Conservation (phyloP, 2,888 invertebrate species). For the Rhodophaea formosa region DNA sequence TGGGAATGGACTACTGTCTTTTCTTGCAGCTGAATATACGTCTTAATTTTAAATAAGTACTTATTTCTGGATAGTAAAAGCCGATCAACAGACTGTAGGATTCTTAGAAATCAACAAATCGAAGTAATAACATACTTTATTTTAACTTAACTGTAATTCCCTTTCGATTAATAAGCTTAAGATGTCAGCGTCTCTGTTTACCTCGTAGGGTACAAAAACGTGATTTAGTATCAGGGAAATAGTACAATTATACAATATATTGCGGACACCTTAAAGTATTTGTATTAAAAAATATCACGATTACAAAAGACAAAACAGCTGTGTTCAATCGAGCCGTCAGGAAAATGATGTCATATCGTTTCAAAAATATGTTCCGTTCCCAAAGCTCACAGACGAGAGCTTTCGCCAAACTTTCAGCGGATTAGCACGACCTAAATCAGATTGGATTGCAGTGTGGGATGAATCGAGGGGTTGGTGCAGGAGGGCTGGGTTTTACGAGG, state of each 20-base stretch:
- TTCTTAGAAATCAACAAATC: too few relatives aligned
- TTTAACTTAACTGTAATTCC: too few relatives aligned
- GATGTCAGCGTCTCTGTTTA: too few relatives aligned
- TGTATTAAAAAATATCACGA: neutral
- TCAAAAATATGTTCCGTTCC: neutral
- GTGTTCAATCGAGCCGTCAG: neutral
- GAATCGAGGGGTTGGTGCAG: neutral
- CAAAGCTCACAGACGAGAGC: neutral
- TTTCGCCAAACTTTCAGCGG: slow-evolving; percentile 1
- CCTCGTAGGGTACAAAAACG: too few relatives aligned
- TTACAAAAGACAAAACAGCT: neutral
- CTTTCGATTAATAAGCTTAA: too few relatives aligned
- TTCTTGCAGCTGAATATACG: neutral
- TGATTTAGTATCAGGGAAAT: too few relatives aligned
- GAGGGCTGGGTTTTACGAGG: neutral
- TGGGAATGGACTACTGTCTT: neutral
- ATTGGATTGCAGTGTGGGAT: slow-evolving; percentile 2
- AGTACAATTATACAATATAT: too few relatives aligned
- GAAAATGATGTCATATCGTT: neutral
- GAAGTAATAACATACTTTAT: too few relatives aligned
- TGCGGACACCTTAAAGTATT: neutral
- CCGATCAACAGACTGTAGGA: too few relatives aligned
- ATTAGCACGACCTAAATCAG: slow-evolving; percentile 1
- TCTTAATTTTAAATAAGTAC: neutral
- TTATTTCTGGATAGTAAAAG: neutral